A percentile compares a stretch with the other conserved stretches of the same genome.
Conservation (phyloP, 2,888 invertebrate genomes). For the Lordiphosa andalusiaca region DNA sequence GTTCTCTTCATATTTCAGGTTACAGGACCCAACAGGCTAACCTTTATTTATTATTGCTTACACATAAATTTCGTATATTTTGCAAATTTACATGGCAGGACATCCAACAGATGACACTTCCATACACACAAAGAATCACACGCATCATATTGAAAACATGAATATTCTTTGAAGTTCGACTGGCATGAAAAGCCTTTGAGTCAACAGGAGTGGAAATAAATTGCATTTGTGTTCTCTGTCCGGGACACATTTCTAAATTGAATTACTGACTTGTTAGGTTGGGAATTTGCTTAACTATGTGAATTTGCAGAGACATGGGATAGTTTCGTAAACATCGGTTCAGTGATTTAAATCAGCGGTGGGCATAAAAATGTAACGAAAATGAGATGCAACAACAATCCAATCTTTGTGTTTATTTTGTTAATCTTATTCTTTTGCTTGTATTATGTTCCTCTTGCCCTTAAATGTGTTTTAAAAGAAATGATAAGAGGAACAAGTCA, state of each 20-base stretch:
- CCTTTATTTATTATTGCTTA: constrained; percentile 34
- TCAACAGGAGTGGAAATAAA: constrained; percentile 47
- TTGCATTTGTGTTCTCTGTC: constrained; percentile 41
- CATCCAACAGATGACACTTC: constrained; percentile 24
- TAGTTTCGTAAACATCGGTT: too few relatives aligned
- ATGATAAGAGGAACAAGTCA: too few relatives aligned
- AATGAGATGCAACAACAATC: too few relatives aligned
- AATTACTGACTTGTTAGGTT: not conserved
- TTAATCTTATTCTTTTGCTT: too few relatives aligned
- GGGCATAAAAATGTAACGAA: too few relatives aligned
- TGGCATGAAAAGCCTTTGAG: constrained; percentile 24
- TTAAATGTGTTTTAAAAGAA: too few relatives aligned
- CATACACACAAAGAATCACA: constrained; percentile 1
- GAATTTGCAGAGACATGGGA: too few relatives aligned
- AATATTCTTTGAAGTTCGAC: constrained; percentile 30
- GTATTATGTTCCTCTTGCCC: too few relatives aligned
- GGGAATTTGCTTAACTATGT: not conserved
- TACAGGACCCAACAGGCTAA: constrained; percentile 11
- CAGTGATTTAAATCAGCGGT: too few relatives aligned
- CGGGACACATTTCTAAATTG: constrained; percentile 27
- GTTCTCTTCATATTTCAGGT: constrained; percentile 36
- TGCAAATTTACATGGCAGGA: constrained; percentile 37
- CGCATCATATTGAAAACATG: not conserved
- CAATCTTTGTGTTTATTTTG: too few relatives aligned
- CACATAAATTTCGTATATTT: constrained; percentile 38